Evolutionary conservation across 2,113 vertebrate species (phyloP), one percentile per base, ranked within the genome.

Genomic region (Progne subis): DNA sequence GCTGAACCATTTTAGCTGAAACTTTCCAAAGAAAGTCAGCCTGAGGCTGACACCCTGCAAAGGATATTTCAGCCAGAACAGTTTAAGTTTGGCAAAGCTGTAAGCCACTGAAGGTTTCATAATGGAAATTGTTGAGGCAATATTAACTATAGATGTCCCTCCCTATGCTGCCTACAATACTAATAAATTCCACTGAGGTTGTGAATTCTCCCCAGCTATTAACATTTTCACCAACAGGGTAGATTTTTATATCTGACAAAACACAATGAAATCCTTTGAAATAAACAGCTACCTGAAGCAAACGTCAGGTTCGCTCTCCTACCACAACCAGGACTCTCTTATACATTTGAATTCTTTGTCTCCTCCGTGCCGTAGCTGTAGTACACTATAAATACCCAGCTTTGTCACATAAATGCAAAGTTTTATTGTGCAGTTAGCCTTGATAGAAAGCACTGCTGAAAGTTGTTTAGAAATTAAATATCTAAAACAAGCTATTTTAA

Each of bases 401-500:
- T 97, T 96, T 96, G 97, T 97, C 96, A 98, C 97, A 98, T 97
- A 97, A 97, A 98, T 63, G 85, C 97, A 98, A 98, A 98, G 98
- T 98, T 98, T 98, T 98, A 98, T 98, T 98, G 96, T 98, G 97
- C 97, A 63, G 96, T 98, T 98, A 98, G 98, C 97, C 97, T 97
- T 98, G 98, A 98, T 97, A 98, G 97, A 98, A 98, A 98, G 97
- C 98, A 95, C 96, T 96, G 97, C 95, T 96, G 97, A 98, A 98
- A 98, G 98, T 98, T 98, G 98, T 98, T 98, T 98, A 97, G 98
- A 97, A 98, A 98, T 98, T 98, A 98, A 98, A 98, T 98, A 98
- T 98, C 98, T 98, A 98, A 98, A 98, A 97, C 97, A 98, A 97
- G 98, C 98, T 98, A 98, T 98, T 98, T 97, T 98, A 96, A 98